Evolutionary conservation across 1,140 invertebrate species (phyloP), one percentile per base, ranked within the genome.

Genomic region (Heliconius hermathena): DNA sequence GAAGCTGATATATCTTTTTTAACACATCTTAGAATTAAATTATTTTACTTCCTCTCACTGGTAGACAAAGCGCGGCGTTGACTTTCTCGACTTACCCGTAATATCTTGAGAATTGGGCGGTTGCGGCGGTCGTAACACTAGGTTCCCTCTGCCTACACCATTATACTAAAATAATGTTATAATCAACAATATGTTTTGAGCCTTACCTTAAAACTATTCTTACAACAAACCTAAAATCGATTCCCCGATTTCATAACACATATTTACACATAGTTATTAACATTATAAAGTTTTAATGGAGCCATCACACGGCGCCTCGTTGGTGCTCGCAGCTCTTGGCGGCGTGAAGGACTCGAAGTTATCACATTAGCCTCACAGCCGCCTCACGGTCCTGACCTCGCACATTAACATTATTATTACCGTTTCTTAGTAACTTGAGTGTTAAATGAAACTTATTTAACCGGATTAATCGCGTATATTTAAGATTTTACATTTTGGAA

Each of bases 231-330:
- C 29, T 29, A 29, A 29, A 29, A 29, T 29, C n/a, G 57, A 26
- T 26, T 60, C 8, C 41, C 41, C 2, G 2, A 26, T 26, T 60
- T 26, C 22, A 26, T 29, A 3, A 29, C 22, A 60, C 57, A 60
- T 60, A 60, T 60, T 22, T 26, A 22, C 22, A 60, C 9, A 13
- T 60, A 26, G 22, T 26, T 26, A 60, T 60, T 60, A 26, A 11
- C 20, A 60, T 60, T 60, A 60, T 60, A 60, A 60, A 60, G 57
- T 60, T 60, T 60, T 60, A 60, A 60, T 60, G 22, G 57, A 26
- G 57, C 22, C 3, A 60, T 60, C 11, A 26, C 57, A 60, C 57
- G 57, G 57, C 9, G 57, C 57, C 22, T 60, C 9, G 57, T 60
- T 13, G 54, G 54, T 11, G 13, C 46, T 52, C 8, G 57, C 46